Evolutionary conservation across 2,888 invertebrate genomes (phyloP), one percentile per base, ranked within the genome.

Genomic region (Cheilosia vernalis): DNA sequence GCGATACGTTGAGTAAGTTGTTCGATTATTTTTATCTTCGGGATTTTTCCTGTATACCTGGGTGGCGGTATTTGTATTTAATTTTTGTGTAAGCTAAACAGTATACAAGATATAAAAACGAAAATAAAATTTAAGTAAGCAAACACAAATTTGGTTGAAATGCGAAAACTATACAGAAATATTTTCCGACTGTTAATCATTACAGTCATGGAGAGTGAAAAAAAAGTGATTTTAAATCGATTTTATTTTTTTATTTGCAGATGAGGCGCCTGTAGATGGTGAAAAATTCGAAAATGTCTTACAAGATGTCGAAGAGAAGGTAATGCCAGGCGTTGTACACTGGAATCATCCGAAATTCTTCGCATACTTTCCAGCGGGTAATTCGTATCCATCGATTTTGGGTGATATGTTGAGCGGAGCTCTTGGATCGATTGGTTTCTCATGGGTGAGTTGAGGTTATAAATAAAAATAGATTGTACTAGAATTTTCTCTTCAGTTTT

Each of bases 311-410:
- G 96, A 97, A 89, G 93, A 93, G 27, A 95, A 95, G 90, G 96
- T 96, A 66, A 95, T 96, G 95, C 95, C 96, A 0, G 96, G 96
- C 74, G 94, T 96, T 70, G 97, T 97, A 0, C 96, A 98, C 90
- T 98, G 98, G 98, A 97, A 98, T 91, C 98, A 98, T 93, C 97
- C 98, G 0, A 93, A 96, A 87, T 98, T 98, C 92, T 97, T 98
- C 91, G 98, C 98, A 9, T 98, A 98, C 91, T 98, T 98, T 91
- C 98, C 98, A 2, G 95, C 97, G 9, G 98, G 97, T 55, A 97
- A 97, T 92, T 97, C 97, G 0, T 98, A 95, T 91, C 98, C 98
- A 7, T 97, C 97, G 15, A 96, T 98, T 72, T 93, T 98, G 79
- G 98, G 96, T 2, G 98, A 98, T 90, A 97, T 98, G 96, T 91